These are phyloP conservation scores for Ahaetulla prasina DNA, from an alignment of 2,113 vertebrate species.

Conservation along the genomic window DNA sequence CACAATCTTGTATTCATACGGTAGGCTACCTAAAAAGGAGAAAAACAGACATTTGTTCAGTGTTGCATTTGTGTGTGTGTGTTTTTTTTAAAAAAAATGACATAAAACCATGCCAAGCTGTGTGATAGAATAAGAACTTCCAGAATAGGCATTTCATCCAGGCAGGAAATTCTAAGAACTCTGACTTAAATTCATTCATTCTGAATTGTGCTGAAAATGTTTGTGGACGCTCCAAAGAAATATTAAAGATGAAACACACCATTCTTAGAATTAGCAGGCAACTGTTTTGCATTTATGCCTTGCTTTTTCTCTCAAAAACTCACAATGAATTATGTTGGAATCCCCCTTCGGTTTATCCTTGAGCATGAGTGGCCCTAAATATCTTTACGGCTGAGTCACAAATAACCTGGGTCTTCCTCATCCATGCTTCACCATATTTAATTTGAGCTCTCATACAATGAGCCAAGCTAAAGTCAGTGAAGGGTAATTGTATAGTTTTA, in stretches of 20 bases:
- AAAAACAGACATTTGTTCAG: constrained; percentile 44
- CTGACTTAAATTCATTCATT: background rate
- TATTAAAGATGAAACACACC: background rate
- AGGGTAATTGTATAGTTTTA: background rate
- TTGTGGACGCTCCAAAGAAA: background rate
- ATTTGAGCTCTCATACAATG: background rate
- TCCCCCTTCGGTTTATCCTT: background rate
- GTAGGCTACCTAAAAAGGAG: constrained; percentile 80
- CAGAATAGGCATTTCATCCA: background rate
- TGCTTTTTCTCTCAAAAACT: background rate
- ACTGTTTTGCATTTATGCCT: background rate
- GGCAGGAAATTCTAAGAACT: background rate
- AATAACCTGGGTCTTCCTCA: background rate
- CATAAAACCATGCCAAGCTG: background rate
- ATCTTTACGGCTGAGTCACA: background rate
- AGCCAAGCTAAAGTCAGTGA: background rate
- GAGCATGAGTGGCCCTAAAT: background rate
- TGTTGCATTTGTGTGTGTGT: background rate
- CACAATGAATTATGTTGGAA: background rate
- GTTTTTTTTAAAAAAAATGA: background rate
- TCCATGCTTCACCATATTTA: background rate
- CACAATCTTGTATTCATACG: constrained; percentile 95
- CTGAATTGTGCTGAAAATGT: background rate
- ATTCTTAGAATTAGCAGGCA: background rate
- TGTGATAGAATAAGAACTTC: background rate